Evolutionary conservation across 2,797 vertebrate genomes (phyloP).

Genomic region (Orestias chungarensis): DNA sequence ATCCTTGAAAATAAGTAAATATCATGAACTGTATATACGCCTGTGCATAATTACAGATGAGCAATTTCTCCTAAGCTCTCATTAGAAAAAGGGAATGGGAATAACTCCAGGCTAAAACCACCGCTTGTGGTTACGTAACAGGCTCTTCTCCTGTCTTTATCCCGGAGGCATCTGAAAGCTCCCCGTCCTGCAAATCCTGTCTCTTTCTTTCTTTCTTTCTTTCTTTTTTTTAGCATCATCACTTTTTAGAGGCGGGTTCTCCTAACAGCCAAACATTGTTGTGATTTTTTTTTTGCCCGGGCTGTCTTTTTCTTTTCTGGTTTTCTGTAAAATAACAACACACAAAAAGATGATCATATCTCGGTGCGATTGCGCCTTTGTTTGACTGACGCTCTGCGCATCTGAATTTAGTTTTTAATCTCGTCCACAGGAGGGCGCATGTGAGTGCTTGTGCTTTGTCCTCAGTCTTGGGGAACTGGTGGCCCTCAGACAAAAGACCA

Average conservation of each 20-base stretch:
- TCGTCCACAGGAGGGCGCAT: constrained; percentile 74
- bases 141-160: constrained; percentile 47
- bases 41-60: constrained; percentile 77
- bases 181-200: constrained; percentile 22
- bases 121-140: constrained; percentile 73
- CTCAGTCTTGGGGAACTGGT: constrained; percentile 55
- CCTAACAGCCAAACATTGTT: not conserved
- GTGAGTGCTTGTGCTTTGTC: constrained; percentile 28
- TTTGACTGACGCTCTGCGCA: constrained; percentile 33
- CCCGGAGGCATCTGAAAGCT: constrained; percentile 53
- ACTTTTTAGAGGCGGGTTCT: not conserved
- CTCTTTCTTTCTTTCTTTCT: constrained; percentile 3
- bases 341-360: too few relatives aligned
- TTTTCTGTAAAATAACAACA: not conserved
- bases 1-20: constrained; percentile 56
- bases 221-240: not conserved
- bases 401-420: constrained; percentile 22
- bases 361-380: constrained; percentile 29
- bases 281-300: not conserved
- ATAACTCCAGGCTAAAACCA: constrained; percentile 76
- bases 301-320: too few relatives aligned
- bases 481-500: constrained; percentile 75
- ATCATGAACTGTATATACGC: constrained; percentile 51
- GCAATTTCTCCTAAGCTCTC: constrained; percentile 65
- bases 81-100: constrained; percentile 78